A percentile compares a stretch with the other conserved stretches of the same genome.
Conservation (phyloP, 2,797 vertebrate genomes). For the Mormyrus proboscirostris region DNA sequence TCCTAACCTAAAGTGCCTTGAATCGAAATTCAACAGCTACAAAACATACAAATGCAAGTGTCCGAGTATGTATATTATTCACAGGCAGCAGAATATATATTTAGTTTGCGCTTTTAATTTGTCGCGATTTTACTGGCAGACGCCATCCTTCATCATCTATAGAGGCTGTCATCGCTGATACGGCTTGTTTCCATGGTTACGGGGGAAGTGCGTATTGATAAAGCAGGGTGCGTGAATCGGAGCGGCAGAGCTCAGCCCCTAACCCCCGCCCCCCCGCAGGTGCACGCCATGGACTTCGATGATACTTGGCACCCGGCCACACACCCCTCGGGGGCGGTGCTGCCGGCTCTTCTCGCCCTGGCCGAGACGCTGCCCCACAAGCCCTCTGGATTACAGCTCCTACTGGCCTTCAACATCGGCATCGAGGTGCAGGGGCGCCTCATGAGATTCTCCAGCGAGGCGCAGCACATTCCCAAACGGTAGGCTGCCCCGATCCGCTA, state of each 20-base stretch:
- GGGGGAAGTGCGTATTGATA: not conserved
- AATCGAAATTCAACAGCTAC: not conserved
- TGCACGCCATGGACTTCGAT: conserved; percentile 95
- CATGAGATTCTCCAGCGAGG: conserved; percentile 79
- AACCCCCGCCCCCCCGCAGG: conserved; percentile 47
- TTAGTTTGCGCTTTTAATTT: not conserved
- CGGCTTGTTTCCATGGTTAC: not conserved
- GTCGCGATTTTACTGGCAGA: not conserved
- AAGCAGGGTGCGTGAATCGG: not conserved
- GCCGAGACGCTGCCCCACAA: conserved; percentile 64
- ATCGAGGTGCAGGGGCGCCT: conserved; percentile 85
- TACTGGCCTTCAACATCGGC: conserved; percentile 86
- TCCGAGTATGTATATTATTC: not conserved
- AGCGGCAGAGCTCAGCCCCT: not conserved
- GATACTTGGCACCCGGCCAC: conserved; percentile 95
- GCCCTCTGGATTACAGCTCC: conserved; percentile 75
- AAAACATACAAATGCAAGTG: not conserved
- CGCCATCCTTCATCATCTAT: not conserved
- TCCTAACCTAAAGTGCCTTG: not conserved
- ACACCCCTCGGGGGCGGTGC: conserved; percentile 80
- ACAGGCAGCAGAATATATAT: not conserved
- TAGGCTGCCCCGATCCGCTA: conserved; percentile 31
- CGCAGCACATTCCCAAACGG: conserved; percentile 83
- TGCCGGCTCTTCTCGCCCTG: conserved; percentile 76
- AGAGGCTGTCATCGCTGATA: not conserved